phyloP scores from a whole-genome alignment of 2,888 invertebrate genomes.

The Scaptodrosophila latifasciaeformis region DNA sequence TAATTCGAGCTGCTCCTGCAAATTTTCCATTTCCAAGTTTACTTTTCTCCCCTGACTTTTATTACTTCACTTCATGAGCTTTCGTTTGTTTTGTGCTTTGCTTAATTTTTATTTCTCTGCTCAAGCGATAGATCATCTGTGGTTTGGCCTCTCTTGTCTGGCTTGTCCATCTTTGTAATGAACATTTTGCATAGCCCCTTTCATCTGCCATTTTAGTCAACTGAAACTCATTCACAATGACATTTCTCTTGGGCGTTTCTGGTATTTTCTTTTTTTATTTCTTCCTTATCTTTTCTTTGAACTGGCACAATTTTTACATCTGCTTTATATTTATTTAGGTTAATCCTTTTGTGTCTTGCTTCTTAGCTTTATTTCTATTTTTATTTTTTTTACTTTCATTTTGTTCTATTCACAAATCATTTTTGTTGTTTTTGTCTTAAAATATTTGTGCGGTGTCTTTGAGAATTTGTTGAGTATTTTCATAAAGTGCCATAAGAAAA shows the following conservation, averaged over 20 bases:
- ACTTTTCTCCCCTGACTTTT: slow-evolving; percentile 41
- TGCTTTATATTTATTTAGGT: slow-evolving; percentile 67
- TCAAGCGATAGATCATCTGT: slow-evolving; percentile 59
- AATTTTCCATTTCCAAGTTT: no score
- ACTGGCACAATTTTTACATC: slow-evolving; percentile 53
- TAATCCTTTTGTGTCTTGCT: slow-evolving; percentile 49
- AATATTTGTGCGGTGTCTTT: slow-evolving; percentile 52
- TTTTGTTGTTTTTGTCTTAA: slow-evolving; percentile 40
- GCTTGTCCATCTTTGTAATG: slow-evolving; percentile 34
- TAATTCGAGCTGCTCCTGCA: background rate
- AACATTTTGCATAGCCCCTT: slow-evolving; percentile 4
- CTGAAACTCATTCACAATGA: slow-evolving; percentile 44
- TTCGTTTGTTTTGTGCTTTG: slow-evolving; percentile 31
- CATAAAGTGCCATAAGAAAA: slow-evolving; percentile 25
- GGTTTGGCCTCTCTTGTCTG: slow-evolving; percentile 45
- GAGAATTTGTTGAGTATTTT: no score
- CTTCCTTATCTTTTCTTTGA: slow-evolving; percentile 22
- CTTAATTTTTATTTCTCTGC: slow-evolving; percentile 31
- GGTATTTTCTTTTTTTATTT: no score
- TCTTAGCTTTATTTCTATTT: background rate
- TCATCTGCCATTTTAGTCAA: background rate
- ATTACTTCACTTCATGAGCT: slow-evolving; percentile 51
- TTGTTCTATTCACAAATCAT: slow-evolving; percentile 30
- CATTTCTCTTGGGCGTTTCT: slow-evolving; percentile 28
- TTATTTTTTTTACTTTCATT: slow-evolving; percentile 3